Base-by-base conservation (phyloP, 2,113 vertebrate species). In the Oreocharis arfaki region DNA sequence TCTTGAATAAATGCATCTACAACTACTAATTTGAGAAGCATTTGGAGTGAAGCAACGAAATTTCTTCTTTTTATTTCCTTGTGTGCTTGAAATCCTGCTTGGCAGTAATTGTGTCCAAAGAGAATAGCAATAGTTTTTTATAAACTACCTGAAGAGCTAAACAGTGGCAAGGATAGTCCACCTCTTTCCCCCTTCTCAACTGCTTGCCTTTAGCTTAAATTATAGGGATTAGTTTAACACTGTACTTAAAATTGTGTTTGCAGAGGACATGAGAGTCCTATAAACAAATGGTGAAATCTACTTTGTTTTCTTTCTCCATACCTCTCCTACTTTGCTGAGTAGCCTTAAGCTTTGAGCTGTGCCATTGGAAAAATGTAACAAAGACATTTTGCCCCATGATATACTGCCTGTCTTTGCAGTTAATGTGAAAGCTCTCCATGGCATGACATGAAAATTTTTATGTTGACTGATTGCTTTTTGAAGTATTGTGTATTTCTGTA, bases 381-480 rank as follows among this genome's bases (percentile, higher is more conserved):
- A 52, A 70, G 49, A 71, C n/a, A 35, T 76, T 87, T 78, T 96
- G 67, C 33, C 28, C 39, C 6, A 23, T 65, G 71, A 83, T 50
- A 16, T 39, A 39, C 24, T 76, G 33, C 22, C n/a, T 69, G 21
- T 87, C 93, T 85, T 86, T 87, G 70, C 56, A 64, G 76, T 78
- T 82, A 77, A 42, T 49, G 27, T 46, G 56, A 71, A 76, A 87
- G 52, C 59, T 90, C 39, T 93, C 52, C 49, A 5, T 70, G 69
- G 63, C 2, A 1, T 61, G 61, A 71, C 50, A 44, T 75, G 50
- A 77, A 68, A 39, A 30, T 50, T 70, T 91, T 89, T 70, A 39
- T 71, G 44, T 87, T 89, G 69, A 82, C 42, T 84, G 90, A 85
- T 91, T 89, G 69, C 37, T 69, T 96, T 95, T 89, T 87, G 77